These are phyloP conservation scores for Cyanocitta stelleri DNA, from an alignment of 2,113 vertebrate genomes.

Conservation along the genomic window DNA sequence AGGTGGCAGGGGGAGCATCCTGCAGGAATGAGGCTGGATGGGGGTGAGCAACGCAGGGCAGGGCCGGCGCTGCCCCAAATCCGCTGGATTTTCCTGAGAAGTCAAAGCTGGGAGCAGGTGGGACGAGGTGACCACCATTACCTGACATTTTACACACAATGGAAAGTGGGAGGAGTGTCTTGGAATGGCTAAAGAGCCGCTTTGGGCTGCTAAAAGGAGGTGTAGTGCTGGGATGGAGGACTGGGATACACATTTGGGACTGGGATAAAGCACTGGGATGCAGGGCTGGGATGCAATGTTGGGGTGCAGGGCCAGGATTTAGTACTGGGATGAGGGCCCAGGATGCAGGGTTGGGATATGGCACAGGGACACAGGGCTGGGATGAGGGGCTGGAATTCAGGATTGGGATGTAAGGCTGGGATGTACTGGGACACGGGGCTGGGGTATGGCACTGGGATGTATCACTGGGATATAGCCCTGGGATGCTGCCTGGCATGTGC, in stretches of 20 bases:
- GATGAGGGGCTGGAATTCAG: accelerated
- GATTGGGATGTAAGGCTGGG: background rate
- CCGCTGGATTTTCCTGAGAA: background rate
- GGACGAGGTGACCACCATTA: accelerated
- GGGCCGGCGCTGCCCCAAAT: background rate
- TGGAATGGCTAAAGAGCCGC: accelerated
- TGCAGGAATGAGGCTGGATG: background rate
- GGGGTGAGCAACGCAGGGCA: accelerated
- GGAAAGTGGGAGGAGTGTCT: background rate
- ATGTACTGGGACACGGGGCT: too few species aligned
- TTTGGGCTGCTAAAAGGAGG: background rate
- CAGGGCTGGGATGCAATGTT: accelerated
- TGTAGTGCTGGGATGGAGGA: accelerated
- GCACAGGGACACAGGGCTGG: accelerated
- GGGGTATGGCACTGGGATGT: too few species aligned
- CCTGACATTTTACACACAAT: accelerated
- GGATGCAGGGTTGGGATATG: background rate
- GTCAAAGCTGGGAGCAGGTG: background rate
- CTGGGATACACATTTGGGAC: background rate
- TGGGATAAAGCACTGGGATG: background rate
- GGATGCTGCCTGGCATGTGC: too few species aligned
- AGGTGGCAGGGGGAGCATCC: background rate
- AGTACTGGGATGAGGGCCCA: background rate
- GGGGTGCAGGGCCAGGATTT: accelerated
- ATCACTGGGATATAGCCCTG: too few species aligned